Evolutionary conservation across 2,113 vertebrate genomes (phyloP).

Genomic region (Cyprinodon variegatus): DNA sequence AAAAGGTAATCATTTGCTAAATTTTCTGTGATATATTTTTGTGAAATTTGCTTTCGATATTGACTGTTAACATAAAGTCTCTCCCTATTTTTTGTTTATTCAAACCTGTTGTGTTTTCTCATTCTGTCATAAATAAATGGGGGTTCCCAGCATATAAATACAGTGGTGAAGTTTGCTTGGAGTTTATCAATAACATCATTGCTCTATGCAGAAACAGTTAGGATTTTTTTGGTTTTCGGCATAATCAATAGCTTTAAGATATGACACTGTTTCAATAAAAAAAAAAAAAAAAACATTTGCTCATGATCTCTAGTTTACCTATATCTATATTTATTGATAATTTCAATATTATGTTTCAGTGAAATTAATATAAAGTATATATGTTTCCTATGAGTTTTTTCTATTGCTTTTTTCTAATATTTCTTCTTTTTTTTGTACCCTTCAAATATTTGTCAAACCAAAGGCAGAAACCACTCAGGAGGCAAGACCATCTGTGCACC

Average conservation of each 20-base stretch:
- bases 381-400: not conserved
- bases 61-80: not conserved
- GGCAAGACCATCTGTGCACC: slow-evolving; percentile 46
- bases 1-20: not conserved
- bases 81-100: not conserved
- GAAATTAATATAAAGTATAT: too few species aligned
- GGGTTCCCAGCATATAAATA: not conserved
- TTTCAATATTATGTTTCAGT: too few species aligned
- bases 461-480: slow-evolving; percentile 27
- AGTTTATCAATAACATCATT: too few species aligned
- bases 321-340: too few species aligned
- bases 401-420: not conserved
- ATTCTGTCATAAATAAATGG: not conserved
- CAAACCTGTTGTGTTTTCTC: not conserved
- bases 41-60: not conserved
- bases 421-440: not conserved
- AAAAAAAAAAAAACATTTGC: too few species aligned
- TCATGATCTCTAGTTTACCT: too few species aligned
- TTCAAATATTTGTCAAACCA: slow-evolving; percentile 3
- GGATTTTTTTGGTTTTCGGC: too few species aligned
- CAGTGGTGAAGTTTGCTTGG: too few species aligned
- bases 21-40: not conserved
- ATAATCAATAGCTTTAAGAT: too few species aligned
- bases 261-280: too few species aligned
- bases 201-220: too few species aligned